phyloP scores from a whole-genome alignment of 2,113 vertebrate genomes.

The Laticauda laticaudata region DNA sequence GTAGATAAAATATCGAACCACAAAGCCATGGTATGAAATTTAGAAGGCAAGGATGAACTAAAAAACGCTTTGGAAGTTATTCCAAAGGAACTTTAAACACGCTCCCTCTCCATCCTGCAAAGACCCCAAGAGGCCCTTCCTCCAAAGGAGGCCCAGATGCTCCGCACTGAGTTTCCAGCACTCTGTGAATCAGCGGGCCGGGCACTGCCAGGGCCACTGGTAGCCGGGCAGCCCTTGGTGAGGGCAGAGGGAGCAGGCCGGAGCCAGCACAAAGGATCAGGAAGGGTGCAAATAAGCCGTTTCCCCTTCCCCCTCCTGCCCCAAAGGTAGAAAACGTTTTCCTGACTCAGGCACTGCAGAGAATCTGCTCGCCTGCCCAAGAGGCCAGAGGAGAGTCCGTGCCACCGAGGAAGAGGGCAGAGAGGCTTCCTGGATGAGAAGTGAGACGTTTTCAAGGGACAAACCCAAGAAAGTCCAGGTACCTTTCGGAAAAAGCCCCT shows the following conservation, averaged over 20 bases:
- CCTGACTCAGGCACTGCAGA: not conserved
- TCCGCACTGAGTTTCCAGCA: not conserved
- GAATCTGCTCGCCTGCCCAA: fast-evolving
- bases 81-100: fast-evolving
- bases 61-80: too few species aligned
- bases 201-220: not conserved
- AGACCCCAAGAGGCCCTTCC: not conserved
- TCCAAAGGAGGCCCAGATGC: fast-evolving
- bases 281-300: too few species aligned
- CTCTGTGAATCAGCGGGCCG: not conserved
- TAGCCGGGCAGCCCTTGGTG: not conserved
- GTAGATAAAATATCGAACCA: too few species aligned
- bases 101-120: not conserved
- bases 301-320: too few species aligned
- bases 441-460: too few species aligned
- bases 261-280: not conserved
- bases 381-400: too few species aligned
- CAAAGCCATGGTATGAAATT: too few species aligned
- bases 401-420: not conserved
- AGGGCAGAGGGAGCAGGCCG: too few species aligned
- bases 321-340: not conserved
- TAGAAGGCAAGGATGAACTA: too few species aligned
- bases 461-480: too few species aligned
- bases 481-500: too few species aligned
- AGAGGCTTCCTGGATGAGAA: too few species aligned